A percentile compares a stretch with the other conserved stretches of the same genome.
phyloP scores from a whole-genome alignment of 2,888 invertebrate species.

The Habrosyne pyritoides region DNA sequence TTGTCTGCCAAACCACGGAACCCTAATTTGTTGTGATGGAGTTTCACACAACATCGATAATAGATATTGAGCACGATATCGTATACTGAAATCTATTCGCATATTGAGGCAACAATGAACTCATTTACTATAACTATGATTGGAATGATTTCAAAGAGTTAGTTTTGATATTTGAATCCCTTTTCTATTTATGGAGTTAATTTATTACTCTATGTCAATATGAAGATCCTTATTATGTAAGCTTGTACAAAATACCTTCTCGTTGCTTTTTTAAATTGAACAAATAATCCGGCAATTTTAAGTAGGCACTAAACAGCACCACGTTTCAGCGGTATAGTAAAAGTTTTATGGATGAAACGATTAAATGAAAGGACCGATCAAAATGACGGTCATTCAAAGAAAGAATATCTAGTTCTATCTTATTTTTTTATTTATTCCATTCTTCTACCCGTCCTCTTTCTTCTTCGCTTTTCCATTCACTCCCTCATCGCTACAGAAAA shows the following conservation, averaged over 20 bases:
- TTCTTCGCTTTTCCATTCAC: conserved; percentile 52
- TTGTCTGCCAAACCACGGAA: conserved; percentile 39
- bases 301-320: too few relatives aligned
- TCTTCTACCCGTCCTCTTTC: conserved; percentile 29
- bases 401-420: too few relatives aligned
- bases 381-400: too few relatives aligned
- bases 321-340: too few relatives aligned
- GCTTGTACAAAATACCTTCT: too few relatives aligned
- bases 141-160: neutral
- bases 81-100: conserved; percentile 14
- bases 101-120: neutral
- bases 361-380: too few relatives aligned
- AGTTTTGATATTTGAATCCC: neutral
- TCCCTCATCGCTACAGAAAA: conserved; percentile 51
- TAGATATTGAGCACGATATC: conserved; percentile 24
- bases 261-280: too few relatives aligned
- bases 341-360: too few relatives aligned
- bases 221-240: too few relatives aligned
- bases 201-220: too few relatives aligned
- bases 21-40: conserved; percentile 54
- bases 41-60: conserved; percentile 30
- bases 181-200: too few relatives aligned
- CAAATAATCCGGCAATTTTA: too few relatives aligned
- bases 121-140: neutral
- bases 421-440: neutral